Base-by-base conservation (phyloP, 2,888 invertebrate species). In the Mesorhabditis belari region DNA sequence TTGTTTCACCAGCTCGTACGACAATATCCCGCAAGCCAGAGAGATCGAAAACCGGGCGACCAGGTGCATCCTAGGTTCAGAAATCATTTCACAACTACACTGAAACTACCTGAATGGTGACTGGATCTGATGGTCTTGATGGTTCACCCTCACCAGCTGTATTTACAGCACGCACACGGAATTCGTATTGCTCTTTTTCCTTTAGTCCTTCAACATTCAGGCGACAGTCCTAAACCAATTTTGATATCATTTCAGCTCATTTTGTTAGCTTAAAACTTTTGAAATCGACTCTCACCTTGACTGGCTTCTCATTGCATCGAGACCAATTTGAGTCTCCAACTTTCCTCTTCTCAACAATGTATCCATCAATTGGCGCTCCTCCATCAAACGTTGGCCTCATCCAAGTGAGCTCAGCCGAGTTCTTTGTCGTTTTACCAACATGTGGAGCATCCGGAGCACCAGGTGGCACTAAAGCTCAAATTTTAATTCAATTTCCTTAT, bases 131-230 rank as follows among this genome's bases (percentile, higher is more conserved):
- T 4, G 95, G 91, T 82, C 91, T 92, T 80, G 93, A 93, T 49
- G 96, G 95, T 82, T 91, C 90, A 57, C 96, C 94, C 55, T 92
- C 91, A 51, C 98, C 98, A 54, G 94, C 95, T 82, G 92, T 93
- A 82, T 99, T 99, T 49, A 95, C 90, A 49, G 96, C 98, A 63
- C 89, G 73, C 5, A 85, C 83, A 9, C 81, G 62, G 87, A 94
- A 94, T 82, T 94, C 92, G 79, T 93, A 94, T 27, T 89, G 88
- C 64, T 90, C 89, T 59, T 92, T 92, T 85, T 92, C 92, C 73
- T 90, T 88, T 6, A 94, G 86, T 77, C 90, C 91, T 80, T 90
- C 89, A 0, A 91, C 91, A 52, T 62, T 66, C n/a, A n/a, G n/a
- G n/a, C n/a, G n/a, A n/a, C n/a, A n/a, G n/a, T n/a, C n/a, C n/a